phyloP scores from a whole-genome alignment of 2,797 vertebrate genomes.

The Echiichthys vipera region DNA sequence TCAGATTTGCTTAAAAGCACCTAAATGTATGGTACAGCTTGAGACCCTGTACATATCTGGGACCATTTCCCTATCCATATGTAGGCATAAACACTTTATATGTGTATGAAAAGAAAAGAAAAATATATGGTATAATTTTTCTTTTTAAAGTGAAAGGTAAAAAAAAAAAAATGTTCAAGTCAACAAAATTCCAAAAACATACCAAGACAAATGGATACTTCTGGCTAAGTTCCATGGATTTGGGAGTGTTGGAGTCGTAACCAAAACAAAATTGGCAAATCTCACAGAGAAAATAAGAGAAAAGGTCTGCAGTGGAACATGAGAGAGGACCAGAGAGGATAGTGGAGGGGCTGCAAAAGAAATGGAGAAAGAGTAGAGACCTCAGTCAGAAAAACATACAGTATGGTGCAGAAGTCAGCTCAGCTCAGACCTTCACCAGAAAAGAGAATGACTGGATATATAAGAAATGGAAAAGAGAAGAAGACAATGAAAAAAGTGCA shows the following conservation, averaged over 20 bases:
- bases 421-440: slow-evolving; percentile 44
- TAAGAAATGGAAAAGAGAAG: background rate
- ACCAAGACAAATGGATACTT: background rate
- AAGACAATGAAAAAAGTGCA: background rate
- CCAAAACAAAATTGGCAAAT: background rate
- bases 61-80: background rate
- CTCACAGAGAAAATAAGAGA: background rate
- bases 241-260: background rate
- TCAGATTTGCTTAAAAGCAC: background rate
- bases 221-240: background rate
- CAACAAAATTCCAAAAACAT: background rate
- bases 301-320: slow-evolving; percentile 5
- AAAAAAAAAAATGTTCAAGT: background rate
- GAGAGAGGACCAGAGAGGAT: slow-evolving; percentile 19
- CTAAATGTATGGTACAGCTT: background rate
- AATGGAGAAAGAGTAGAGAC: slow-evolving; percentile 41
- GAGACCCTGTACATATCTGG: background rate
- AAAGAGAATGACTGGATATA: background rate
- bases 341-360: background rate
- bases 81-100: background rate
- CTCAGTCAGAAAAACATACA: slow-evolving; percentile 32
- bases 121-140: no score
- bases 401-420: slow-evolving; percentile 29
- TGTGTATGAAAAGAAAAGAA: no score
- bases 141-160: no score